A percentile compares a stretch with the other conserved stretches of the same genome.
phyloP scores from a whole-genome alignment of 2,113 vertebrate species.

The Alectura lathami region DNA sequence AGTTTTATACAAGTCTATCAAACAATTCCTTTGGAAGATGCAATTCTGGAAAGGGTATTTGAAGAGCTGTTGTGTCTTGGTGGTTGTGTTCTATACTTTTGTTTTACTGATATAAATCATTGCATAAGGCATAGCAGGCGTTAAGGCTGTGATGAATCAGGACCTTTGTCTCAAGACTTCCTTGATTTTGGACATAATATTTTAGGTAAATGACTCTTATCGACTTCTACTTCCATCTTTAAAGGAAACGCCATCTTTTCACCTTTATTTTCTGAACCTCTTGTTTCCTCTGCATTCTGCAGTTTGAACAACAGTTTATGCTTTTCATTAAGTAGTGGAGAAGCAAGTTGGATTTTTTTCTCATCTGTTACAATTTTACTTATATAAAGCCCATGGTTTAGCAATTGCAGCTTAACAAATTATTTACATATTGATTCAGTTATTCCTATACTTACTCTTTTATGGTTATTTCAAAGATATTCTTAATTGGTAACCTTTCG shows the following conservation, averaged over 20 bases:
- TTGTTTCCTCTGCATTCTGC: not conserved
- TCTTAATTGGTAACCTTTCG: not conserved
- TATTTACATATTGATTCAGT: slow-evolving; percentile 5
- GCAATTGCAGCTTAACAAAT: not conserved
- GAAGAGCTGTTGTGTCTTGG: not conserved
- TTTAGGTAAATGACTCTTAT: not conserved
- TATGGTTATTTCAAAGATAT: not conserved
- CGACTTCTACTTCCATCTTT: not conserved
- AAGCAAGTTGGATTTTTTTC: not conserved
- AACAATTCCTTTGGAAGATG: not conserved
- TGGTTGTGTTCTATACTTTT: not conserved
- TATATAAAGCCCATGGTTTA: not conserved
- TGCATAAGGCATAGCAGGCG: not conserved
- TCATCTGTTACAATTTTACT: slow-evolving; percentile 7
- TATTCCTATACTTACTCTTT: not conserved
- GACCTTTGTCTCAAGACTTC: not conserved
- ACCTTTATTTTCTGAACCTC: not conserved
- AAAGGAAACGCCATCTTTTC: not conserved
- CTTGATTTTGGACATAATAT: not conserved
- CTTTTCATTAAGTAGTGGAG: not conserved
- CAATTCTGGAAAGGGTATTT: not conserved
- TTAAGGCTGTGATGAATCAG: not conserved
- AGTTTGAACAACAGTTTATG: not conserved
- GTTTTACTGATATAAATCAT: not conserved
- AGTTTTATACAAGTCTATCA: not conserved